Conservation (phyloP, 2,113 vertebrate species). For the Tyrannus savana region DNA sequence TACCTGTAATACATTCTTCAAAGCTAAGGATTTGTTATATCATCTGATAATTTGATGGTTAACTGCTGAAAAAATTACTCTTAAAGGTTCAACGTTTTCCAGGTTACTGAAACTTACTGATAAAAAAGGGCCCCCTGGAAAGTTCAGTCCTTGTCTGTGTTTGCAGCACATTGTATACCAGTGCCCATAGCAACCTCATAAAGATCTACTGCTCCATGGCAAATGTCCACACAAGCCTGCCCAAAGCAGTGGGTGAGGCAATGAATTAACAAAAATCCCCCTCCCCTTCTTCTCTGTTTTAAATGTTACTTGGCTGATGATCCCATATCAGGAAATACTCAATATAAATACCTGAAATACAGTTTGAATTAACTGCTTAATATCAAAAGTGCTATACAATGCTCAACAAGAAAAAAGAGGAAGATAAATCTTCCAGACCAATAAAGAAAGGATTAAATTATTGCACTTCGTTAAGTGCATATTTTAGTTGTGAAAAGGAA, state of each 20-base stretch:
- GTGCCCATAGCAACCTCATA: neutral
- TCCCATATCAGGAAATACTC: neutral
- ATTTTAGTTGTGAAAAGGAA: neutral
- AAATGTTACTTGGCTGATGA: neutral
- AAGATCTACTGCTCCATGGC: neutral
- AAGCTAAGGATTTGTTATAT: neutral
- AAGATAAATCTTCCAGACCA: neutral
- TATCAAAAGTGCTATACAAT: rapidly evolving
- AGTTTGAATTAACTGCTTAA: neutral
- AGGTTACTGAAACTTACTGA: neutral
- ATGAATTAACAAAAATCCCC: neutral
- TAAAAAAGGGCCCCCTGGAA: neutral
- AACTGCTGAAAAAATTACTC: neutral
- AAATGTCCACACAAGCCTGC: neutral
- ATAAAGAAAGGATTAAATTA: neutral
- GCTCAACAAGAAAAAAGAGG: neutral
- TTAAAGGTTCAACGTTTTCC: neutral
- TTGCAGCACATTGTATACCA: neutral
- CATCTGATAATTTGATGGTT: neutral
- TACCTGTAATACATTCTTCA: neutral
- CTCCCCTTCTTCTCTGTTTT: neutral
- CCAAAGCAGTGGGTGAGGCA: neutral
- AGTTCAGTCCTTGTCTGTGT: neutral
- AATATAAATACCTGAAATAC: neutral
- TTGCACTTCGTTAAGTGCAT: neutral